Evolutionary conservation across 2,888 invertebrate species (phyloP), one percentile per base, ranked within the genome.

Genomic region (Athalia circularis): DNA sequence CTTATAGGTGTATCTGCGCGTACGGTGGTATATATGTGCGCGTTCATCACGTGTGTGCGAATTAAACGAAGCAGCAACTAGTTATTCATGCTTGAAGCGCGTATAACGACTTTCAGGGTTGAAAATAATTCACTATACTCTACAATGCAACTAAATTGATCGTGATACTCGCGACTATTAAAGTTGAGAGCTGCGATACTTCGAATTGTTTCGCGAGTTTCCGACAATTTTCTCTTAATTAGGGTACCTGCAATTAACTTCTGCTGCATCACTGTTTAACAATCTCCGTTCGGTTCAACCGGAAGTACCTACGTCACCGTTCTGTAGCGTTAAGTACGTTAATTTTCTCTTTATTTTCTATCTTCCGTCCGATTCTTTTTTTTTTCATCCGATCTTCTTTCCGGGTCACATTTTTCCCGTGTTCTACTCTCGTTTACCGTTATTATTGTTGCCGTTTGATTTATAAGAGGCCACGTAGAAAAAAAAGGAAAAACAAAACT

Each of bases 111-210:
- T 64, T 29, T 29, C 29, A 29, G 64, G 52, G 29, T 29, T 29
- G 29, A 9, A 15, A 29, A 15, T 50, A 62, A 13, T 59, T 43
- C 47, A 8, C 54, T 7, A 68, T 8, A 29, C 13, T 9, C 64
- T 11, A 78, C 74, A 78, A 78, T 74, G 72, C 72, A 15, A 45
- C 3, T 50, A 74, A 78, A 78, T 78, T 78, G 78, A 70, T 78
- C 72, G 72, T 72, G 72, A 74, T 72, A 15, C 72, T 11, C 15
- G 52, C 13, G 48, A n/a, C 62, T 52, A 61, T 75, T 75, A 61
- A 13, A 57, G 15, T 45, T 50, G 75, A 64, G 13, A 1, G 8
- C 29, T 62, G 15, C 75, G 48, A 50, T 62, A 7, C 43, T 64
- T 29, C 75, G 5, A 29, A 75, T 29, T 62, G 13, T 47, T 75